Conservation (phyloP, 2,797 vertebrate genomes). For the Periophthalmus magnuspinnatus region DNA sequence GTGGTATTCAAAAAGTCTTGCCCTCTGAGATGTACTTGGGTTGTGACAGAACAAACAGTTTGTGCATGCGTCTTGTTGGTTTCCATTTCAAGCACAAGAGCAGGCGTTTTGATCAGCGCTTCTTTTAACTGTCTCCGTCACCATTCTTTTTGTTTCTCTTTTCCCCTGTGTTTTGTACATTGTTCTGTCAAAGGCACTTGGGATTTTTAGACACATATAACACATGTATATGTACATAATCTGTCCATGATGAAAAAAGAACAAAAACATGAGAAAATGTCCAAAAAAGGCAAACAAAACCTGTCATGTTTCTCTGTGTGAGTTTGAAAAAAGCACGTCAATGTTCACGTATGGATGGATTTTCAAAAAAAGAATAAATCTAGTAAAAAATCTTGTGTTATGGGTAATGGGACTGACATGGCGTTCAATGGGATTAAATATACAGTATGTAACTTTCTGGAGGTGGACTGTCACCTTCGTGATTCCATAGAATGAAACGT, state of each 20-base stretch:
- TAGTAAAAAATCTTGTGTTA: conserved; percentile 55
- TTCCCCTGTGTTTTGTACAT: not conserved
- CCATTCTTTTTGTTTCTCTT: not conserved
- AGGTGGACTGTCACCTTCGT: too few relatives aligned
- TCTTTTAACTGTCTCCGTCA: conserved; percentile 33
- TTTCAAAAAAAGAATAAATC: conserved; percentile 67
- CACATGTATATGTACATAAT: conserved; percentile 79
- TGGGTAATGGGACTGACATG: conserved; percentile 28
- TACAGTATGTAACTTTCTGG: not conserved
- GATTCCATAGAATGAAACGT: too few relatives aligned
- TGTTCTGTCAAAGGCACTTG: conserved; percentile 23
- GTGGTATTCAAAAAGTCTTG: conserved; percentile 57
- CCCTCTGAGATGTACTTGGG: conserved; percentile 52
- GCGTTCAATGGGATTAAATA: not conserved
- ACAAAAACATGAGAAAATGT: conserved; percentile 45
- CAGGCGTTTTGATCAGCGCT: conserved; percentile 54
- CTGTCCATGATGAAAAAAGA: conserved; percentile 72
- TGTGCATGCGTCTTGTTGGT: conserved; percentile 62
- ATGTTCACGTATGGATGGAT: conserved; percentile 77
- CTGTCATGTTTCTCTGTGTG: conserved; percentile 76
- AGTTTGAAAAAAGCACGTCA: conserved; percentile 77
- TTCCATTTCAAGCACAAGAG: conserved; percentile 77
- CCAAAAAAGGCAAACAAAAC: conserved; percentile 50
- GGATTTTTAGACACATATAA: conserved; percentile 57
- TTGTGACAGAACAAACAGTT: conserved; percentile 49